Conservation (phyloP, 2,888 invertebrate genomes). For the Nysson spinosus region DNA sequence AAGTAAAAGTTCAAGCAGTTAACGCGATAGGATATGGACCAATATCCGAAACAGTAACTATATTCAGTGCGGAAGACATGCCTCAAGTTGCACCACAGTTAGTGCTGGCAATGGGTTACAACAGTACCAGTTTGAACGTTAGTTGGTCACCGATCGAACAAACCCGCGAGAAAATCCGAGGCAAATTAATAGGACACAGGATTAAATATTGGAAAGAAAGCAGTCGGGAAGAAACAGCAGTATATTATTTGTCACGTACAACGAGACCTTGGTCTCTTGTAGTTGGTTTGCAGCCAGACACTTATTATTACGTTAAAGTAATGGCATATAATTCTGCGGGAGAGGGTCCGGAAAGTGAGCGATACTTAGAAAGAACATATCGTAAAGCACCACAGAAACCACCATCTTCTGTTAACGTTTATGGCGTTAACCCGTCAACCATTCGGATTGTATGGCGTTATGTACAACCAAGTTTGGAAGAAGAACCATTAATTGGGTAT, state of each 20-base stretch:
- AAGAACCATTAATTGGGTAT: constrained; percentile 96
- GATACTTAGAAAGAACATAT: constrained; percentile 90
- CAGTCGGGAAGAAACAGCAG: constrained; percentile 86
- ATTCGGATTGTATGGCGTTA: constrained; percentile 95
- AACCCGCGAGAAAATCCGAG: constrained; percentile 89
- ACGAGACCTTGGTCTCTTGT: constrained; percentile 92
- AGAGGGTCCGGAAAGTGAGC: constrained; percentile 96
- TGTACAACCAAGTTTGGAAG: constrained; percentile 91
- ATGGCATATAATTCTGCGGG: constrained; percentile 98
- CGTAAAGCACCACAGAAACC: constrained; percentile 96
- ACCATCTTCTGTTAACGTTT: constrained; percentile 93
- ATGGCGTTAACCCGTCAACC: constrained; percentile 90
- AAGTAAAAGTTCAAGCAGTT: constrained; percentile 90
- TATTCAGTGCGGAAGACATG: constrained; percentile 95
- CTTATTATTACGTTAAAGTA: constrained; percentile 93
- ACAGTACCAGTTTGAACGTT: constrained; percentile 95
- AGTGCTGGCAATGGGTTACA: constrained; percentile 87
- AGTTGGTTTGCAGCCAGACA: constrained; percentile 94
- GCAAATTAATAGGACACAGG: constrained; percentile 94
- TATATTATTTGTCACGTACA: constrained; percentile 91
- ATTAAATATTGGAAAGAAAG: constrained; percentile 94
- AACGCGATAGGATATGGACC: constrained; percentile 91
- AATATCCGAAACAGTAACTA: constrained; percentile 84
- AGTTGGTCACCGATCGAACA: constrained; percentile 93
- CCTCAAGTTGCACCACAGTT: constrained; percentile 90